Percentiles rank a stretch among this genome's conserved stretches.
phyloP scores from a whole-genome alignment of 1,140 invertebrate genomes.

The Paracyclopina nana region DNA sequence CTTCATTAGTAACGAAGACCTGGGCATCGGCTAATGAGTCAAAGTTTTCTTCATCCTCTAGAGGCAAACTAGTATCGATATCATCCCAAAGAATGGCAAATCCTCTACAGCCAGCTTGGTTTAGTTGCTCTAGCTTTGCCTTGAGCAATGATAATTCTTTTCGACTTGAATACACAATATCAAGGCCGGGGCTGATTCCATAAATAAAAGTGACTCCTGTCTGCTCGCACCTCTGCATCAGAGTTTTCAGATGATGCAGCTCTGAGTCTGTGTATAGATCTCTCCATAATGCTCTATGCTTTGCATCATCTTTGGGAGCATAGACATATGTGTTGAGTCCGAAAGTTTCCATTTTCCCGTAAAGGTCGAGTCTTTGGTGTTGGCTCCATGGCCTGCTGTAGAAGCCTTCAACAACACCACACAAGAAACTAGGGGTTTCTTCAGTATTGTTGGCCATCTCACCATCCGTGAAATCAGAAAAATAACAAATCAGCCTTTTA shows the following conservation, averaged over 20 bases:
- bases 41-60: background rate
- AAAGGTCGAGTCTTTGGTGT: constrained; percentile 12
- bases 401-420: constrained; percentile 12
- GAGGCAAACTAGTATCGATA: constrained; percentile 5
- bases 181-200: constrained; percentile 10
- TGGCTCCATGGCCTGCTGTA: constrained; percentile 9
- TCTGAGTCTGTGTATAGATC: background rate
- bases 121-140: background rate
- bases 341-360: background rate
- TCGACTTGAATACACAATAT: background rate
- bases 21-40: constrained; percentile 2
- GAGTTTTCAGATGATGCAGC: background rate
- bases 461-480: too few species aligned
- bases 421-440: constrained; percentile 1
- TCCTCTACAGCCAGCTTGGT: background rate
- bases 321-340: constrained; percentile 10
- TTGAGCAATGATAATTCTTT: background rate
- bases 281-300: constrained; percentile 4
- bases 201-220: constrained; percentile 5
- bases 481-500: too few species aligned
- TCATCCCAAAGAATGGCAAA: constrained; percentile 15
- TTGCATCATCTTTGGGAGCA: constrained; percentile 11
- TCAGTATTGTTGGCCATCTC: too few species aligned
- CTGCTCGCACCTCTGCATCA: background rate
- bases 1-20: constrained; percentile 1